Conservation (phyloP, 2,113 vertebrate species). For the Panthera leo region DNA sequence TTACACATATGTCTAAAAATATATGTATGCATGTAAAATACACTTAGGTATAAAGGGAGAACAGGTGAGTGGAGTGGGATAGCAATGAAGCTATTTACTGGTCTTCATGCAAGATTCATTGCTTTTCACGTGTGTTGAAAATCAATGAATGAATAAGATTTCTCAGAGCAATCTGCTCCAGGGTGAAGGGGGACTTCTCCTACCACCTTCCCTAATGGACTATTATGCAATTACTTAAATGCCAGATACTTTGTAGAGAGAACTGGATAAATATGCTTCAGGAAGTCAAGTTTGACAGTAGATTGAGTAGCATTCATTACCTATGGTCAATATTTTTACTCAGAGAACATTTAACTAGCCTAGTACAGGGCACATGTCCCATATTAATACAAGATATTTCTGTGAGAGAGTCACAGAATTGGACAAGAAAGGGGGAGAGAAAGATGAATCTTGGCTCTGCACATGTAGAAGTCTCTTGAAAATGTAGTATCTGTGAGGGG, state of each 20-base stretch:
- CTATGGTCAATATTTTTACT: slow-evolving; percentile 17
- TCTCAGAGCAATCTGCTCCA: not conserved
- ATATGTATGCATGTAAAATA: not conserved
- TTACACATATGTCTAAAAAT: not conserved
- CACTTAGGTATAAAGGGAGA: not conserved
- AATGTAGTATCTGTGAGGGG: not conserved
- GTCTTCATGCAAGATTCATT: not conserved
- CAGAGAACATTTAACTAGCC: slow-evolving; percentile 13
- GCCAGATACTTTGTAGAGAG: not conserved
- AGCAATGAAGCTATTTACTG: not conserved
- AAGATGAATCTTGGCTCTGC: not conserved
- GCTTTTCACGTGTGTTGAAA: not conserved
- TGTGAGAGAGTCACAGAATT: not conserved
- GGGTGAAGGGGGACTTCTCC: not conserved
- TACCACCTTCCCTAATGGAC: not conserved
- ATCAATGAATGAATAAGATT: not conserved
- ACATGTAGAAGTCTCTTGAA: not conserved
- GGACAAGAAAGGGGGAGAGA: not conserved
- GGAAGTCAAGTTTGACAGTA: slow-evolving; percentile 13
- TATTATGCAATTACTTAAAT: not conserved
- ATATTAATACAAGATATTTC: not conserved
- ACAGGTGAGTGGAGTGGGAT: not conserved
- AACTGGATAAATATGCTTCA: not conserved
- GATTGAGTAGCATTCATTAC: not conserved
- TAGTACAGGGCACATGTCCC: not conserved